phyloP scores from a whole-genome alignment of 2,888 invertebrate species.

The Schizotus pectinicornis region DNA sequence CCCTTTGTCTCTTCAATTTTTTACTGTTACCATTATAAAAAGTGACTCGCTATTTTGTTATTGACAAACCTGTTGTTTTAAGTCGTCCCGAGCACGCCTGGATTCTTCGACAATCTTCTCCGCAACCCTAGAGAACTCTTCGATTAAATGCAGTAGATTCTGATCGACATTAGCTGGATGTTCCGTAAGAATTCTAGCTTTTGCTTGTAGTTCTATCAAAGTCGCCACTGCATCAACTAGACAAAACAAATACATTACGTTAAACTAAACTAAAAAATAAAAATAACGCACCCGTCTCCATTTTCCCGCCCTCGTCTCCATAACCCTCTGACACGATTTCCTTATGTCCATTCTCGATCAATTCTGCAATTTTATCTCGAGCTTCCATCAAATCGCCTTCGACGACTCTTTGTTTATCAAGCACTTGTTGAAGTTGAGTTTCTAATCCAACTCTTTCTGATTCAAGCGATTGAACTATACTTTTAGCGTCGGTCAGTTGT shows the following conservation, averaged over 20 bases:
- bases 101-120: constrained; percentile 69
- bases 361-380: constrained; percentile 57
- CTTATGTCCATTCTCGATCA: constrained; percentile 58
- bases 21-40: no score
- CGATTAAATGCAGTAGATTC: constrained; percentile 64
- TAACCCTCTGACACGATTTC: constrained; percentile 64
- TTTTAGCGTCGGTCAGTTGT: constrained; percentile 66
- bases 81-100: constrained; percentile 72
- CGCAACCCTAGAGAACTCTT: constrained; percentile 66
- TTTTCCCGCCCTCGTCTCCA: constrained; percentile 53
- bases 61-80: constrained; percentile 72
- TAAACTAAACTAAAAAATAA: not conserved
- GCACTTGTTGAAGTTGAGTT: constrained; percentile 66
- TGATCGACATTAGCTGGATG: constrained; percentile 56
- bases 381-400: constrained; percentile 60
- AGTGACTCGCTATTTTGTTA: no score
- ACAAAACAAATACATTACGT: no score
- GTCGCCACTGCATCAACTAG: constrained; percentile 45
- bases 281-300: not conserved
- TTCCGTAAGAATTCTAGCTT: constrained; percentile 57
- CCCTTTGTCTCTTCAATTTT: no score
- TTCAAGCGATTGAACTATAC: constrained; percentile 58
- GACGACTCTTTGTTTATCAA: constrained; percentile 65
- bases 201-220: constrained; percentile 52
- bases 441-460: constrained; percentile 62